These are phyloP conservation scores for Pollimyrus isidori DNA, from an alignment of 2,113 vertebrate genomes.

Conservation along the genomic window DNA sequence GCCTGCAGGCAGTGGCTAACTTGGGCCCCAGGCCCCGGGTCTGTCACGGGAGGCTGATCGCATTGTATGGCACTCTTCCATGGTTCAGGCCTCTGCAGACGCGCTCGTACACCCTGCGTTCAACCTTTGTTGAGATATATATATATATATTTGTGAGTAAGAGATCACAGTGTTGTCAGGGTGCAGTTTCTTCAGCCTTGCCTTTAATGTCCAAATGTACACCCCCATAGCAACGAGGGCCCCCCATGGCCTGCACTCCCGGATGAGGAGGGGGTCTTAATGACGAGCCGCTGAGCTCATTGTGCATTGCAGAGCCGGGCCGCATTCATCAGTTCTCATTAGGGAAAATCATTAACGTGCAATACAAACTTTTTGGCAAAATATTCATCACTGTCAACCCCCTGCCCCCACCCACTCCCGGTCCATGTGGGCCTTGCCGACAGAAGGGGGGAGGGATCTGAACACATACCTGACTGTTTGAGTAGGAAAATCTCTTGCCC, in stretches of 20 bases:
- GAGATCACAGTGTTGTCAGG: not conserved
- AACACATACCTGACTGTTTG: slow-evolving; percentile 55
- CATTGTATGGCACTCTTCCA: not conserved
- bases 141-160: not conserved
- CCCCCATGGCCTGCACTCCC: not conserved
- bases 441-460: slow-evolving; percentile 45
- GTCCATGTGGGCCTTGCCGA: slow-evolving; percentile 45
- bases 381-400: slow-evolving; percentile 66
- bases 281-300: slow-evolving; percentile 52
- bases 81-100: not conserved
- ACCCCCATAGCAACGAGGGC: not conserved
- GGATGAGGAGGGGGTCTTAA: slow-evolving; percentile 35
- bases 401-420: slow-evolving; percentile 21
- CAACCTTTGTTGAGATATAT: not conserved
- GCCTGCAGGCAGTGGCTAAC: not conserved
- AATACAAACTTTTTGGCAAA: slow-evolving; percentile 64
- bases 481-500: slow-evolving; percentile 49
- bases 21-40: too few relatives aligned
- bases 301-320: slow-evolving; percentile 47
- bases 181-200: not conserved
- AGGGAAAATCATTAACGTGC: slow-evolving; percentile 63
- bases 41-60: not conserved
- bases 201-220: not conserved
- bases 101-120: not conserved
- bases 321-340: slow-evolving; percentile 67